Base-by-base conservation (phyloP, 35 echinoderm and acorn worm species). In the Holothuria glaberrima region DNA sequence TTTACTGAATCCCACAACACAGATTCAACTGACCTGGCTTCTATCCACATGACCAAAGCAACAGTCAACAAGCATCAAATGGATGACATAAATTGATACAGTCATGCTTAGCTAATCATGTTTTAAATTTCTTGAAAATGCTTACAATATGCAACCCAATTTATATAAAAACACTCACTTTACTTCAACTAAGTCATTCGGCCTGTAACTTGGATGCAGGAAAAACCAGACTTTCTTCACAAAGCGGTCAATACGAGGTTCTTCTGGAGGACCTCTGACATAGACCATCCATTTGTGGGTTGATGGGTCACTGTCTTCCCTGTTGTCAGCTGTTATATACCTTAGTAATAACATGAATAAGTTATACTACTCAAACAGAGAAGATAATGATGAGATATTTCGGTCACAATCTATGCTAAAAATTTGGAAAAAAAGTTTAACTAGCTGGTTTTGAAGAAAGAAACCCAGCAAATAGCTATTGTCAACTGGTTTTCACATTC, bases 221-320 rank as follows among this genome's bases (percentile, higher is more conserved):
- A 93, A 99, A 71, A 99, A 99, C 97, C 97, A 99, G 71, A 99
- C 90, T 60, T 94, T 94, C 86, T 99, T 92, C 3, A 99, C 97
- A 89, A 99, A 99, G 60, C 93, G 97, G 45, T 95, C 93, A 57
- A 99, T 95, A n/a, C 91, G 50, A 20, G 97, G 97, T 68, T 99
- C 97, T 30, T 99, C 89, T 1, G 91, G 91, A 0, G 97, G 97
- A 16, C 97, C 97, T 84, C 97, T 50, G 14, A 99, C 97, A 68
- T 99, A 99, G 0, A 99, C 97, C 97, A 99, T 99, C 97, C 97
- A 99, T 79, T 99, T 99, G n/a, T 99, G 97, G 35, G 97, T 99
- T 18, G 97, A 99, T 3, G 97, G 97, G 71, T 99, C 97, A 86
- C 93, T 99, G 5, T 99, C 97, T 58, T 99, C 97, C 67, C 97